Conservation (phyloP, 2,113 vertebrate genomes). For the Spea multiplicata region DNA sequence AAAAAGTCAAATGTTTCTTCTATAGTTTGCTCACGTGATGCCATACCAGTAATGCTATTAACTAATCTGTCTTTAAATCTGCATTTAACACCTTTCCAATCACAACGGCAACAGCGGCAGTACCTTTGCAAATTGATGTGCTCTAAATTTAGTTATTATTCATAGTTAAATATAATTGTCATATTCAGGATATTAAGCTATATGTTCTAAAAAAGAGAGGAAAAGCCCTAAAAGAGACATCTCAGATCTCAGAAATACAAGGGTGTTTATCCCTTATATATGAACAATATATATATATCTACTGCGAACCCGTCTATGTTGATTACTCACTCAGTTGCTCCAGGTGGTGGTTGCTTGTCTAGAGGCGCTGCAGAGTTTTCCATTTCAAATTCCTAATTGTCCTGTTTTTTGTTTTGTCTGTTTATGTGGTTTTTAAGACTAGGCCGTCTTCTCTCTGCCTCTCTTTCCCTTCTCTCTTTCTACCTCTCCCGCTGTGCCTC, state of each 20-base stretch:
- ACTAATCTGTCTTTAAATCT: too few species aligned
- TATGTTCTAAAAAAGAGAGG: too few species aligned
- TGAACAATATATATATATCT: not conserved
- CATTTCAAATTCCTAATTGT: not conserved
- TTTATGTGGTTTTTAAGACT: not conserved
- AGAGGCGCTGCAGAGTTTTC: not conserved
- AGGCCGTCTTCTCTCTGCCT: not conserved
- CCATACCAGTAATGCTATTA: too few species aligned
- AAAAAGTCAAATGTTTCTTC: too few species aligned
- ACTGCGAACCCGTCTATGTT: not conserved
- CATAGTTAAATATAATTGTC: too few species aligned
- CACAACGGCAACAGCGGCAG: too few species aligned
- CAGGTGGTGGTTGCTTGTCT: not conserved
- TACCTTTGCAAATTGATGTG: too few species aligned
- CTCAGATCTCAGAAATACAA: not conserved
- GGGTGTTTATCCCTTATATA: not conserved
- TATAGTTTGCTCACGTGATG: too few species aligned
- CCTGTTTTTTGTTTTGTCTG: not conserved
- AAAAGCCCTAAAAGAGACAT: not conserved
- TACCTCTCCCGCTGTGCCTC: not conserved
- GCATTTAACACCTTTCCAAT: too few species aligned
- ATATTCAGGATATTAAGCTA: too few species aligned
- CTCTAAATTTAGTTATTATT: too few species aligned
- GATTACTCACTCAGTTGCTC: conserved; percentile 15
- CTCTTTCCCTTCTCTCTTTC: not conserved